Evolutionary conservation across 2,113 vertebrate genomes (phyloP).

Genomic region (Nothoprocta perdicaria): DNA sequence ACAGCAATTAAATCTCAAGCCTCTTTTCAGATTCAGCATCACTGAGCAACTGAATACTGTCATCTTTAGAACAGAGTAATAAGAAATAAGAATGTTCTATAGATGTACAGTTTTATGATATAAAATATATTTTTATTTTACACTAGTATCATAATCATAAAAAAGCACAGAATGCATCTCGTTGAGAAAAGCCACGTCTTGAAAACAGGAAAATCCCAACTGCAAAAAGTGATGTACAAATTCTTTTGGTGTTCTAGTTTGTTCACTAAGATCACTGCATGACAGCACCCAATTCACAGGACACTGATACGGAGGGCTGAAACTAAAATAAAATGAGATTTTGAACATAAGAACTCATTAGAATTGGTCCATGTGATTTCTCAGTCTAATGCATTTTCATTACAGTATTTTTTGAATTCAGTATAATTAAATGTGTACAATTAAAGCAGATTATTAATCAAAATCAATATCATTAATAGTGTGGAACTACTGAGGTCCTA

Average conservation of each 20-base stretch:
- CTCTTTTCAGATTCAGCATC: not conserved
- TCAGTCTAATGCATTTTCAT: not conserved
- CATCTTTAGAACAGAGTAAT: not conserved
- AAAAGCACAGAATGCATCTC: not conserved
- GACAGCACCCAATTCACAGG: not conserved
- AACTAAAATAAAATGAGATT: not conserved
- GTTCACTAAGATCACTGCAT: not conserved
- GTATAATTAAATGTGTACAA: not conserved
- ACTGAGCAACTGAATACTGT: not conserved
- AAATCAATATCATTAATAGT: not conserved
- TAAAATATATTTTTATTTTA: not conserved
- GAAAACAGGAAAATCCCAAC: not conserved
- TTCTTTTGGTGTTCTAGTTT: not conserved
- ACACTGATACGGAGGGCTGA: not conserved
- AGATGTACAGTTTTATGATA: not conserved
- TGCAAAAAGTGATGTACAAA: not conserved
- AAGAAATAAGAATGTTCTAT: not conserved
- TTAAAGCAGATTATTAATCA: not conserved
- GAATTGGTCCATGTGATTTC: not conserved
- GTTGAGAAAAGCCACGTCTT: not conserved
- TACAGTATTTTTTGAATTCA: not conserved
- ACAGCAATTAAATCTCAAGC: not conserved
- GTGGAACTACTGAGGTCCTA: not conserved
- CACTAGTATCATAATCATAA: not conserved
- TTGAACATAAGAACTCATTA: accelerated